These are phyloP conservation scores for Sebastes oblongus DNA, from an alignment of 2,797 vertebrate species.

Conservation along the genomic window DNA sequence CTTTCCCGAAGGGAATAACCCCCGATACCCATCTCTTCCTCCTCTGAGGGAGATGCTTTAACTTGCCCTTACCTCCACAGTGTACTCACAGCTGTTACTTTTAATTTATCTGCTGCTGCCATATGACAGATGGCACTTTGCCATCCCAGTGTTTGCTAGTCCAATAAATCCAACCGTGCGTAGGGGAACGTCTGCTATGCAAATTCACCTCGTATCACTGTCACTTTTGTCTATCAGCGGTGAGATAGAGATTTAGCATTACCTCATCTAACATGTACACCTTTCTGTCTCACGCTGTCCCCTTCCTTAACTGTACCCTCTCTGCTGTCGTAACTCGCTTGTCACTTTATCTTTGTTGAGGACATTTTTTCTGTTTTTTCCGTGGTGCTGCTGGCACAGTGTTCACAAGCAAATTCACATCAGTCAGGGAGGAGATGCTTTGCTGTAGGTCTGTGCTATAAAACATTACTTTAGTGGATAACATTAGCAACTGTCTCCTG, in stretches of 20 bases:
- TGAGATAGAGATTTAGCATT: constrained; percentile 42
- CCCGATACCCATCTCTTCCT: constrained; percentile 32
- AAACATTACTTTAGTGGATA: not conserved
- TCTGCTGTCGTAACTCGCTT: not conserved
- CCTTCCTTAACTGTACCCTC: not conserved
- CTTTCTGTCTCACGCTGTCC: constrained; percentile 11
- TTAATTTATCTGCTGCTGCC: constrained; percentile 61
- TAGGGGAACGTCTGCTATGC: constrained; percentile 73
- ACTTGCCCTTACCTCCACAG: constrained; percentile 52
- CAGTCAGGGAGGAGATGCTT: not conserved
- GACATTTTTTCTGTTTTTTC: not conserved
- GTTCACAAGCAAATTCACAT: not conserved
- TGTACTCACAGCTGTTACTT: constrained; percentile 56
- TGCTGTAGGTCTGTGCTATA: not conserved
- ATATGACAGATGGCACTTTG: constrained; percentile 65
- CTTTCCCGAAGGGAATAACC: constrained; percentile 52
- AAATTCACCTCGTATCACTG: constrained; percentile 64
- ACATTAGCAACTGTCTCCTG: not conserved
- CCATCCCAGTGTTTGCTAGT: constrained; percentile 60
- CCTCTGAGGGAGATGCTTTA: constrained; percentile 28
- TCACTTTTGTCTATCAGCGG: constrained; percentile 55
- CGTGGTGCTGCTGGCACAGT: not conserved
- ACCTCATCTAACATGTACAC: constrained; percentile 25
- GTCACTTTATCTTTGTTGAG: constrained; percentile 9
- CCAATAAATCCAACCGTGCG: constrained; percentile 56